phyloP scores from a whole-genome alignment of 37 sponge, comb jelly and placozoan species.

The Ephydatia muelleri region DNA sequence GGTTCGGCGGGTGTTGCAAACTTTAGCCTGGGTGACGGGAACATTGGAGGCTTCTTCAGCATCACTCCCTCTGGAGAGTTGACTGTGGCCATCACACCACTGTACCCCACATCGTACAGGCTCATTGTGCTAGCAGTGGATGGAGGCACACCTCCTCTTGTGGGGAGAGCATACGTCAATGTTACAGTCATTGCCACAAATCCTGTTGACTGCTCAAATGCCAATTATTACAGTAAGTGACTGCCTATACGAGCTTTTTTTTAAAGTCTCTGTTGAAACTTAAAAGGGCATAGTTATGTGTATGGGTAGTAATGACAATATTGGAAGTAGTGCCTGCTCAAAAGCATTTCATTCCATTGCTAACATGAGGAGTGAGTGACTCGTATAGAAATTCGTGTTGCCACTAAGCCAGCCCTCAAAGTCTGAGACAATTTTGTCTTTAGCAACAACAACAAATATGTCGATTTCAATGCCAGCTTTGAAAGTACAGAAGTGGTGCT shows the following conservation, averaged over 20 bases:
- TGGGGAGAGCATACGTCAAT: conserved; percentile 12
- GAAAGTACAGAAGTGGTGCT: too few relatives aligned
- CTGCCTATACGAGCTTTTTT: background rate
- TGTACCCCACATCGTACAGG: conserved; percentile 26
- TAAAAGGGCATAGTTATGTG: too few relatives aligned
- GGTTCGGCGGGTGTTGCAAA: conserved; percentile 32
- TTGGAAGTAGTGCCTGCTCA: too few relatives aligned
- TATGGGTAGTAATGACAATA: too few relatives aligned
- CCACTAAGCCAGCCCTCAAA: too few relatives aligned
- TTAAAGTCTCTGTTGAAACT: too few relatives aligned
- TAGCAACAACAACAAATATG: too few relatives aligned
- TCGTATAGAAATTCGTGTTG: too few relatives aligned
- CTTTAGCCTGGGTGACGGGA: conserved; percentile 54
- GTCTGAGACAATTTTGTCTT: too few relatives aligned
- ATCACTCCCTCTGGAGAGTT: conserved; percentile 16
- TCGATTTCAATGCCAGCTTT: too few relatives aligned
- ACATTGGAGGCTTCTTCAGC: conserved; percentile 38
- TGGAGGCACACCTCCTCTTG: conserved; percentile 20
- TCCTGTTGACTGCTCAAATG: conserved; percentile 21
- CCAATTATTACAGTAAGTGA: conserved; percentile 16
- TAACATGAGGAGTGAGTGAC: too few relatives aligned
- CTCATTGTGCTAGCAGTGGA: conserved; percentile 44
- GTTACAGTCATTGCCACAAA: conserved; percentile 39
- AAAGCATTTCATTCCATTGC: too few relatives aligned
- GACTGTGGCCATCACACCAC: conserved; percentile 8